Evolutionary conservation across 2,797 vertebrate species (phyloP), one percentile per base, ranked within the genome.

Genomic region (Apogon talboti): DNA sequence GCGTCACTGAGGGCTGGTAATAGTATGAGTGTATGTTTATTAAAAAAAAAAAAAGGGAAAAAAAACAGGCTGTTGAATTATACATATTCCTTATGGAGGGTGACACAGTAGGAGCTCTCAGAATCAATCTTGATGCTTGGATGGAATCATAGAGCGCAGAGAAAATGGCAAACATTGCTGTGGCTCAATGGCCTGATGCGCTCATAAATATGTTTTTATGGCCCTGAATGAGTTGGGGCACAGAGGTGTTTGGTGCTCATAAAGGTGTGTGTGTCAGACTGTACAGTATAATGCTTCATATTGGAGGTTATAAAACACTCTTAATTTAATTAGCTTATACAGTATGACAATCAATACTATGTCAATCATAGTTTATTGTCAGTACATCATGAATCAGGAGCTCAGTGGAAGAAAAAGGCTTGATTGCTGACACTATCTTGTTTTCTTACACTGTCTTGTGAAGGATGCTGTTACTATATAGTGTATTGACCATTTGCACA

Each of bases 191-290:
- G 87, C 80, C 92, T 91, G 91, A 93, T 89, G 89, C 81, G 85
- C 87, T 87, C 90, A 92, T 94, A 92, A 93, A 93, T 93, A 91
- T 91, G 85, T 91, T 94, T 93, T 94, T 93, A 92, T 91, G 85
- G 91, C 83, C 68, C 81, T 79, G 84, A 84, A 90, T 84, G 88
- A 86, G 86, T 75, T 55, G 81, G 81, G 84, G 80, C 84, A 74
- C 56, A 67, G 79, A 85, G 81, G 83, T 89, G 82, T 92, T 91
- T 91, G 83, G 72, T 67, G 79, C 80, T 90, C 84, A 87, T 89
- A 90, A 91, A 91, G 88, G 81, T 84, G 64, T 68, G 78, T 65
- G 63, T 77, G 52, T 89, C 52, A 74, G 83, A 79, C 76, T 73
- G 68, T 81, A 80, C 67, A 75, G 76, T 71, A 71, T 84, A 82